Percentiles rank a stretch among this genome's conserved stretches.
These are phyloP conservation scores for Albula goreensis DNA, from an alignment of 2,113 vertebrate species.

Conservation along the genomic window DNA sequence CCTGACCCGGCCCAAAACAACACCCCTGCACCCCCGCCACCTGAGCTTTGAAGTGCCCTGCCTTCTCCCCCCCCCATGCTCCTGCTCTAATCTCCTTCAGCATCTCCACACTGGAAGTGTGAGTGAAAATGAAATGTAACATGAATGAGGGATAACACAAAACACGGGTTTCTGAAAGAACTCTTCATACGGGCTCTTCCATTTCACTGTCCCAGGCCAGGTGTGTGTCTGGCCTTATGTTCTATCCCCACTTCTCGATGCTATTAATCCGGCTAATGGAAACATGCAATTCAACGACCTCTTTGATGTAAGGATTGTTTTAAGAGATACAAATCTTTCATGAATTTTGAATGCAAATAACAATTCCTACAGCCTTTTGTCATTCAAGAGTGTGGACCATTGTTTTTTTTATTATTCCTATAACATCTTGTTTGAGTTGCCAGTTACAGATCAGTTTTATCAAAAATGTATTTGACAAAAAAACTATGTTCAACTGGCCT, in stretches of 20 bases:
- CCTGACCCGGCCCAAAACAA: slow-evolving; percentile 14
- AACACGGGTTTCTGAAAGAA: neutral
- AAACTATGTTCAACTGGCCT: neutral
- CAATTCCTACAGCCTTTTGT: neutral
- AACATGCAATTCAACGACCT: neutral
- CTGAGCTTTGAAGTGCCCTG: slow-evolving; percentile 35
- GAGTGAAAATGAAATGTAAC: neutral
- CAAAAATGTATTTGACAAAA: neutral
- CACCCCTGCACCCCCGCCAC: neutral
- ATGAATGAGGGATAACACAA: neutral
- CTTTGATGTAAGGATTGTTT: slow-evolving; percentile 33
- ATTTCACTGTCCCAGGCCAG: neutral
- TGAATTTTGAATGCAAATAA: neutral
- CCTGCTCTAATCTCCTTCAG: neutral
- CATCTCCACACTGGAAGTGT: neutral
- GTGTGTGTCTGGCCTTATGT: neutral
- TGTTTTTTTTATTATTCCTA: neutral
- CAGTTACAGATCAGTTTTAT: neutral
- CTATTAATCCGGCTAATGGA: neutral
- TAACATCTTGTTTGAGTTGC: neutral
- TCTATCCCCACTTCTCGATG: neutral
- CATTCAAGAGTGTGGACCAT: neutral
- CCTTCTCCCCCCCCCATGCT: neutral
- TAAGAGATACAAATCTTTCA: neutral
- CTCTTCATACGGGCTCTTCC: slow-evolving; percentile 1